Percentiles rank a stretch among this genome's conserved stretches.
phyloP scores from a whole-genome alignment of 2,797 vertebrate species.

The Channallabes apus region DNA sequence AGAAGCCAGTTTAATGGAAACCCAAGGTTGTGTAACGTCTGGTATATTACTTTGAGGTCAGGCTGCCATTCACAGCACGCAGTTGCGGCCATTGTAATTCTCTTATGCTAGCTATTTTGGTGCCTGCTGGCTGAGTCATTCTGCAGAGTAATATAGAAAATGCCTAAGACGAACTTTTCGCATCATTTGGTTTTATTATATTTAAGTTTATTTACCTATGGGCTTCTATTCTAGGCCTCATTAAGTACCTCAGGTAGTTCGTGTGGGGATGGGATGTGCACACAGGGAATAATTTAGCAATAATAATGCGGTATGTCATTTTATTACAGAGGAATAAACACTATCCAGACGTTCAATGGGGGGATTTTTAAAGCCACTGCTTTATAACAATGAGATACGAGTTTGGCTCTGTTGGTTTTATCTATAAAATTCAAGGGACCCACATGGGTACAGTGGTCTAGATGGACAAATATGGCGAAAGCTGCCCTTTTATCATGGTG shows the following conservation, averaged over 20 bases:
- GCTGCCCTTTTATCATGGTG: constrained; percentile 49
- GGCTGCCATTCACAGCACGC: constrained; percentile 65
- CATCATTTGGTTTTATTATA: neutral
- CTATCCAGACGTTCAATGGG: constrained; percentile 55
- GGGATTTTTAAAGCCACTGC: constrained; percentile 57
- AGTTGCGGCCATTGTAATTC: constrained; percentile 59
- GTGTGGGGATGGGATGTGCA: constrained; percentile 6
- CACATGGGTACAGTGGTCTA: constrained; percentile 39
- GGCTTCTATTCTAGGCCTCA: neutral
- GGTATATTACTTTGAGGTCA: constrained; percentile 67
- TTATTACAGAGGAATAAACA: constrained; percentile 63
- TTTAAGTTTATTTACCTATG: constrained; percentile 1
- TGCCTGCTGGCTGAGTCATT: constrained; percentile 48
- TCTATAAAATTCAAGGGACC: constrained; percentile 45
- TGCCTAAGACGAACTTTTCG: constrained; percentile 1
- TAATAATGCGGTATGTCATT: constrained; percentile 47
- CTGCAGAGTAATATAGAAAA: constrained; percentile 1
- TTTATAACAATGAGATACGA: constrained; percentile 63
- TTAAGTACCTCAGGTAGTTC: constrained; percentile 5
- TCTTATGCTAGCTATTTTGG: constrained; percentile 66
- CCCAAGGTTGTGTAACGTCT: constrained; percentile 64
- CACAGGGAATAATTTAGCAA: neutral
- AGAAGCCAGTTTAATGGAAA: constrained; percentile 55
- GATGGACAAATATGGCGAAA: constrained; percentile 45
- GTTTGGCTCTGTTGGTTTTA: constrained; percentile 54